Evolutionary conservation across 2,888 invertebrate genomes (phyloP).

Genomic region (Cheilosia vernalis): DNA sequence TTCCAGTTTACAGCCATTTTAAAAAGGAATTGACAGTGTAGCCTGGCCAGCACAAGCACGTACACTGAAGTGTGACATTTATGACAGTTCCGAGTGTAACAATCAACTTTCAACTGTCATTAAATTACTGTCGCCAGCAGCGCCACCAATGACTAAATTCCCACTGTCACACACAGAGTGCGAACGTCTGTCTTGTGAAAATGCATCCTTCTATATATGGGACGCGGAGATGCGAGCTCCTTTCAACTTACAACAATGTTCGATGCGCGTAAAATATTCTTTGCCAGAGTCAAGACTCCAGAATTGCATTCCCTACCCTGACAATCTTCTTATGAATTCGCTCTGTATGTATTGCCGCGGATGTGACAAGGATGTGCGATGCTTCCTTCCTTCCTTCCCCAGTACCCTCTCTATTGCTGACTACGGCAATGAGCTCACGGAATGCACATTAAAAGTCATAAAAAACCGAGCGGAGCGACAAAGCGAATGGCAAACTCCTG

Average conservation of each 20-base stretch:
- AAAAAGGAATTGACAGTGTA: constrained; percentile 54
- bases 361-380: constrained; percentile 61
- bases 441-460: constrained; percentile 74
- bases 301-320: constrained; percentile 60
- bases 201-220: constrained; percentile 43
- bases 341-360: constrained; percentile 25
- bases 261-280: constrained; percentile 54
- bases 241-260: constrained; percentile 54
- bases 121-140: constrained; percentile 71
- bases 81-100: constrained; percentile 71
- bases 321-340: constrained; percentile 58
- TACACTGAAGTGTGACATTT: constrained; percentile 67
- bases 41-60: constrained; percentile 43
- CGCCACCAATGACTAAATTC: constrained; percentile 13
- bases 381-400: constrained; percentile 2
- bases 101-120: constrained; percentile 73
- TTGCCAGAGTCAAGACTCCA: constrained; percentile 42
- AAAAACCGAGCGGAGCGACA: constrained; percentile 51
- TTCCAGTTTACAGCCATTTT: constrained; percentile 59
- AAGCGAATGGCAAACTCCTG: constrained; percentile 71
- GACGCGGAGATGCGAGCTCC: background rate
- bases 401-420: constrained; percentile 8
- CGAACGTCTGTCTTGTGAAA: constrained; percentile 50
- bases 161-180: constrained; percentile 6
- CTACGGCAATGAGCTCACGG: constrained; percentile 69